Evolutionary conservation across 2,113 vertebrate genomes (phyloP).

Genomic region (Ciconia maguari): DNA sequence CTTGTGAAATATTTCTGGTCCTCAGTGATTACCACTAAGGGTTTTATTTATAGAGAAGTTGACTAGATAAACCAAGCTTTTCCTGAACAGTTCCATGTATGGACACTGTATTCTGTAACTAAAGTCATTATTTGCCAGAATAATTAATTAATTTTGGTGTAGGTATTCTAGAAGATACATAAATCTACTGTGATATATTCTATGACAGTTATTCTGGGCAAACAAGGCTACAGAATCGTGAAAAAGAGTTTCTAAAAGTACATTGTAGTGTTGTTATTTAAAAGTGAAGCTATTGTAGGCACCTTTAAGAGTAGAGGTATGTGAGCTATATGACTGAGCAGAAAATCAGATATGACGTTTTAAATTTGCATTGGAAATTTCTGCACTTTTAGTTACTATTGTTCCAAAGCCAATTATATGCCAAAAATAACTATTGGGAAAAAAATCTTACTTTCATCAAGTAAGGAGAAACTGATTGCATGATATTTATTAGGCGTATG

Average conservation of each 20-base stretch:
- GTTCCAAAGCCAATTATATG: not conserved
- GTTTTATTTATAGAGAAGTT: not conserved
- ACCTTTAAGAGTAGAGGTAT: not conserved
- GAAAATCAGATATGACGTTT: not conserved
- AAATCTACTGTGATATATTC: not conserved
- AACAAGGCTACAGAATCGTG: not conserved
- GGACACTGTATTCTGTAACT: not conserved
- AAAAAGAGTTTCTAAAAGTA: not conserved
- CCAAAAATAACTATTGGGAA: not conserved
- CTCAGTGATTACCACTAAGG: not conserved
- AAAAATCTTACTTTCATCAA: not conserved
- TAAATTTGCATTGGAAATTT: not conserved
- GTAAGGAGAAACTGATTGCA: not conserved
- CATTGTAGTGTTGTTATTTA: not conserved
- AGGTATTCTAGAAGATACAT: not conserved
- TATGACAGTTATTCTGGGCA: not conserved
- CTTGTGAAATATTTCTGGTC: conserved; percentile 34
- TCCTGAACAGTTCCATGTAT: not conserved
- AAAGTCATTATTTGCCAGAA: not conserved
- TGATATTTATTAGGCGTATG: not conserved
- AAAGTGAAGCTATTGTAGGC: not conserved
- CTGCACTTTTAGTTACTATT: not conserved
- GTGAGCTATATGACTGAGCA: not conserved
- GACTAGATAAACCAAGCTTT: not conserved
- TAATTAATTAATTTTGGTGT: not conserved